Conservation (phyloP, 92 coral and sea anemone species). For the Zoanthus sociatus region DNA sequence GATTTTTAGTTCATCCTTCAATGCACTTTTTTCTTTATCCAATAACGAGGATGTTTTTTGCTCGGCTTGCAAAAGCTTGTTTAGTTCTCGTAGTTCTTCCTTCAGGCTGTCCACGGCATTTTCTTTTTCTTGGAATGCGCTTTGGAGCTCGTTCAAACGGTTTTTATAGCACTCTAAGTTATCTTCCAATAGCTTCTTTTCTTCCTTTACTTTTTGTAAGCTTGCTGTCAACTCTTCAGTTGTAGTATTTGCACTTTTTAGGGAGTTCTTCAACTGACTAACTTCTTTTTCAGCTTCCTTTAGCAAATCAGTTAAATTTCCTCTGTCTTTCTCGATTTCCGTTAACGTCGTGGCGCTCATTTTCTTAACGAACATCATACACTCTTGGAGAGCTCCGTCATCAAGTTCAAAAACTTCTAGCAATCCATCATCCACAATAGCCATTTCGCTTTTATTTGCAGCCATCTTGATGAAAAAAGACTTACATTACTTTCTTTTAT, state of each 20-base stretch:
- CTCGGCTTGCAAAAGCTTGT: constrained; percentile 11
- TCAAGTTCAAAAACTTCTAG: constrained; percentile 91
- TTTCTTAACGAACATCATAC: constrained; percentile 98
- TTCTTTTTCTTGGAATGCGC: constrained; percentile 44
- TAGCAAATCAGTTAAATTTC: constrained; percentile 77
- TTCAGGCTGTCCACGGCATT: constrained; percentile 25
- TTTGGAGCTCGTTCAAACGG: constrained; percentile 67
- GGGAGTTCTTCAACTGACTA: constrained; percentile 73
- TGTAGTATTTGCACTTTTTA: constrained; percentile 70
- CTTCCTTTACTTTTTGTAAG: constrained; percentile 67
- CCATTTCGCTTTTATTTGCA: constrained; percentile 72
- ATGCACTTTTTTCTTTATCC: constrained; percentile 45
- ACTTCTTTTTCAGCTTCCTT: constrained; percentile 94
- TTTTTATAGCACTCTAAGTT: constrained; percentile 63
- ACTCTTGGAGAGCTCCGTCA: constrained; percentile 89
- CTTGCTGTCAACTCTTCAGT: constrained; percentile 72
- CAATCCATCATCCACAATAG: constrained; percentile 92
- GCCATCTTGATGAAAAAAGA: constrained; percentile 36
- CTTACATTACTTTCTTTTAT: neutral
- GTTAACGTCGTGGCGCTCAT: constrained; percentile 93
- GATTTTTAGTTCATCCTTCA: constrained; percentile 59
- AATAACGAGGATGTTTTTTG: neutral
- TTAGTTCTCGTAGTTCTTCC: constrained; percentile 12
- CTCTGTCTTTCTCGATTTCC: constrained; percentile 85
- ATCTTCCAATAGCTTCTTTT: constrained; percentile 61